Percentiles rank a stretch among this genome's conserved stretches.
Evolutionary conservation across 2,797 vertebrate species (phyloP).

Genomic region (Valencia hispanica): DNA sequence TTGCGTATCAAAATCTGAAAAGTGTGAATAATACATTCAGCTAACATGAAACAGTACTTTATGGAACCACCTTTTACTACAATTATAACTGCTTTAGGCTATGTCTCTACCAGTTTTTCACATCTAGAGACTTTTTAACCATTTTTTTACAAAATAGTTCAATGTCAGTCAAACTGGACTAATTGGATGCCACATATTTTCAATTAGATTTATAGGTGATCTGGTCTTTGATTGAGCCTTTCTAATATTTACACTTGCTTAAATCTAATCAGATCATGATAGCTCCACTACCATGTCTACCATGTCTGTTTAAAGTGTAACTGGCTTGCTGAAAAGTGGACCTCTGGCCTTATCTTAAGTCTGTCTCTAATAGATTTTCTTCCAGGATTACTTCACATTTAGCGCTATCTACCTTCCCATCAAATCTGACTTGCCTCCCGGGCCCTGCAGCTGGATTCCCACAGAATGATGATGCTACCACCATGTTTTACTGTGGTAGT

Average conservation of each 20-base stretch:
- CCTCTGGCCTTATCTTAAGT: too few relatives aligned
- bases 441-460: background rate
- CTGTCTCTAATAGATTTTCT: background rate
- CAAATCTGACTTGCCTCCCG: background rate
- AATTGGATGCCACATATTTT: background rate
- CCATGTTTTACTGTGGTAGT: background rate
- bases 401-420: background rate
- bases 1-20: background rate
- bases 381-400: background rate
- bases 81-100: background rate
- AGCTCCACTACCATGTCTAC: too few relatives aligned
- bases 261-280: too few relatives aligned
- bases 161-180: background rate
- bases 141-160: background rate
- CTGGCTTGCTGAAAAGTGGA: too few relatives aligned
- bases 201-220: background rate
- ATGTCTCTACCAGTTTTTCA: background rate
- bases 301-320: too few relatives aligned
- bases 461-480: background rate
- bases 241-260: background rate
- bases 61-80: background rate
- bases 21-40: background rate
- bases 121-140: background rate
- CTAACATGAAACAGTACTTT: background rate
- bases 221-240: background rate